A percentile compares a stretch with the other conserved stretches of the same genome.
Evolutionary conservation across 2,888 invertebrate species (phyloP).

Genomic region (Mongoloraphidia duomilia): DNA sequence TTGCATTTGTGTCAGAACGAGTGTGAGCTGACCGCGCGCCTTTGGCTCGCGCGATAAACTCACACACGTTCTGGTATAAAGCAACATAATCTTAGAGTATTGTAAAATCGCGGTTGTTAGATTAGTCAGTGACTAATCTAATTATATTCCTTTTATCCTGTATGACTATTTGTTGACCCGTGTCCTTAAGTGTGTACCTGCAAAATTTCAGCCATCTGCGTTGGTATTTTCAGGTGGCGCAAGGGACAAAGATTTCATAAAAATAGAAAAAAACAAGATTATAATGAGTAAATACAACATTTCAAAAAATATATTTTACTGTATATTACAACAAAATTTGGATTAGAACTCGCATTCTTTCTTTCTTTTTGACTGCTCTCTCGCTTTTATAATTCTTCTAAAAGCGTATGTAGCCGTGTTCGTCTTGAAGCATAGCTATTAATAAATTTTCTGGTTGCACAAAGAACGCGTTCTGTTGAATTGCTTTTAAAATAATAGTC

Average conservation of each 20-base stretch:
- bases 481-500: slow-evolving; percentile 1
- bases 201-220: background rate
- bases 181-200: background rate
- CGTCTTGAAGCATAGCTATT: slow-evolving; percentile 8
- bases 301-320: background rate
- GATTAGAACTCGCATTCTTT: slow-evolving; percentile 2
- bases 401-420: slow-evolving; percentile 1
- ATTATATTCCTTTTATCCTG: no score
- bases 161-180: no score
- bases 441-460: slow-evolving; percentile 12
- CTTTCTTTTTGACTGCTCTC: slow-evolving; percentile 4
- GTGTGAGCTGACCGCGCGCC: no score
- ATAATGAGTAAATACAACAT: background rate
- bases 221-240: background rate
- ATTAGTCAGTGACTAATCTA: no score
- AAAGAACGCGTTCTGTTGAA: slow-evolving; percentile 12
- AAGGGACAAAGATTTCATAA: background rate
- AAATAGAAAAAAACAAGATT: background rate
- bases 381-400: slow-evolving; percentile 5
- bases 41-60: no score
- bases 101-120: no score
- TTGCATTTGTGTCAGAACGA: no score
- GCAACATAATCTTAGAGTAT: no score
- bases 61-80: no score
- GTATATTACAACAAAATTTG: background rate